These are phyloP conservation scores for Trichopria drosophilae DNA, from an alignment of 2,888 invertebrate genomes.

Conservation along the genomic window DNA sequence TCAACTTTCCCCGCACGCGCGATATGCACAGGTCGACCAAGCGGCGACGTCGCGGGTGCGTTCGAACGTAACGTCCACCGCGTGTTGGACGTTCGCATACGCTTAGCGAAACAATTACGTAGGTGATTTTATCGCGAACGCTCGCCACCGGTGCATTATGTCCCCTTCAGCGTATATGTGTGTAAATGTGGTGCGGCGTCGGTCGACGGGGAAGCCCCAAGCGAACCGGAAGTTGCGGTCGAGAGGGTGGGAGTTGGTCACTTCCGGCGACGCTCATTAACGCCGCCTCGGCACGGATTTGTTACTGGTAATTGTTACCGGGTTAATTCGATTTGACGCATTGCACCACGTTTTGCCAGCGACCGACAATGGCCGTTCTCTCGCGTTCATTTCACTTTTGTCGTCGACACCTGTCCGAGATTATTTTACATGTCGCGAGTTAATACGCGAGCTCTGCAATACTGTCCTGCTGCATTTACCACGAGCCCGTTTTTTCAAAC, in stretches of 20 bases:
- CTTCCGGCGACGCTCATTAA: conserved; percentile 58
- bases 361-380: conserved; percentile 30
- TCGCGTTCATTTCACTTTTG: conserved; percentile 23
- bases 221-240: conserved; percentile 53
- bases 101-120: conserved; percentile 58
- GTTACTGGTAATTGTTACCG: conserved; percentile 53
- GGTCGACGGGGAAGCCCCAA: conserved; percentile 45
- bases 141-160: conserved; percentile 48
- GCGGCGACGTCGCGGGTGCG: too few relatives aligned
- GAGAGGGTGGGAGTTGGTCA: conserved; percentile 35
- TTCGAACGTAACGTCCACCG: too few relatives aligned
- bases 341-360: conserved; percentile 38
- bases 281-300: conserved; percentile 55
- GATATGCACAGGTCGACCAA: too few relatives aligned
- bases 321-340: conserved; percentile 53
- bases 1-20: too few relatives aligned
- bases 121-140: conserved; percentile 55
- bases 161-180: conserved; percentile 35
- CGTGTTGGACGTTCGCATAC: conserved; percentile 57
- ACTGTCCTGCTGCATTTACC: too few relatives aligned
- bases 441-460: too few relatives aligned
- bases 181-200: conserved; percentile 13
- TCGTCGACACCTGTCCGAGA: conserved; percentile 35
- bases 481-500: too few relatives aligned
- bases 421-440: too few relatives aligned